Conservation (phyloP, 2,888 invertebrate species). For the Pollenia griseotomentosa region DNA sequence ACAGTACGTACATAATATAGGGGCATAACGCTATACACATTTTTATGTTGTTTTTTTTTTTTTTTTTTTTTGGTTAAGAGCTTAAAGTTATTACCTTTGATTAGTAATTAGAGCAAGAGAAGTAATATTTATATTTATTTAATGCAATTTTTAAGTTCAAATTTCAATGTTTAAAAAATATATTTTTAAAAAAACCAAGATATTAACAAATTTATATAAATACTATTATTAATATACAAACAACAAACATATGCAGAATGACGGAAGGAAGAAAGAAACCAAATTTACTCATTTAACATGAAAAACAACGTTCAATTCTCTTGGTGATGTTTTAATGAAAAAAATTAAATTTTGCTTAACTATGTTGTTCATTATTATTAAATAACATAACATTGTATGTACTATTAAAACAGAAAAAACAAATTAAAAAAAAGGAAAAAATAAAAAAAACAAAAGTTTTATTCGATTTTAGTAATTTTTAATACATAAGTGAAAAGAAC, state of each 20-base stretch:
- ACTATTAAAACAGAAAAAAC: conserved; percentile 30
- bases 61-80: conserved; percentile 42
- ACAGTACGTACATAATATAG: background rate
- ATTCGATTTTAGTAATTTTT: no score
- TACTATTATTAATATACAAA: conserved; percentile 30
- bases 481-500: no score
- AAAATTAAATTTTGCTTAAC: conserved; percentile 51
- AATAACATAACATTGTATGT: conserved; percentile 46
- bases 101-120: conserved; percentile 40
- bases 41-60: conserved; percentile 32
- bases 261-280: conserved; percentile 12
- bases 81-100: conserved; percentile 53
- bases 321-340: conserved; percentile 67
- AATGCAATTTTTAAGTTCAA: conserved; percentile 64
- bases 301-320: conserved; percentile 73
- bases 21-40: conserved; percentile 7
- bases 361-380: conserved; percentile 70
- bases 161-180: conserved; percentile 45
- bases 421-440: conserved; percentile 25
- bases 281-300: conserved; percentile 59
- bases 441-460: background rate
- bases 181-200: conserved; percentile 16
- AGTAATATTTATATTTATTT: conserved; percentile 44
- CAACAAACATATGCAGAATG: conserved; percentile 18
- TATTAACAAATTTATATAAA: conserved; percentile 13